A percentile compares a stretch with the other conserved stretches of the same genome.
These are phyloP conservation scores for Thereva nobilitata DNA, from an alignment of 2,888 invertebrate species.

Conservation along the genomic window DNA sequence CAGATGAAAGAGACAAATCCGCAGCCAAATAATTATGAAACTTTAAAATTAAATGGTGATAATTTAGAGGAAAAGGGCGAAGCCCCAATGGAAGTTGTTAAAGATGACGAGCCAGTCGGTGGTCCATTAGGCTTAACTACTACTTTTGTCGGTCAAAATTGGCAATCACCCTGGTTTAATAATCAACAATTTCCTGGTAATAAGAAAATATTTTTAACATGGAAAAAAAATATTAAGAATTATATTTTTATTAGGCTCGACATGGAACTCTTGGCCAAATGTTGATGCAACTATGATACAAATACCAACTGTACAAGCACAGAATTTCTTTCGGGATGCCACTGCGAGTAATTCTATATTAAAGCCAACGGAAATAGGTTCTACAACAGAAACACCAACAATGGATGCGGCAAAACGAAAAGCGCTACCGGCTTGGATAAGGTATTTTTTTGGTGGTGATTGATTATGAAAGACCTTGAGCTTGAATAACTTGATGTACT, in stretches of 20 bases:
- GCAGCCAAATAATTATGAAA: slow-evolving; percentile 54
- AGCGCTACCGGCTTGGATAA: slow-evolving; percentile 95
- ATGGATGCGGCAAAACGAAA: slow-evolving; percentile 85
- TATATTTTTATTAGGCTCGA: slow-evolving; percentile 22
- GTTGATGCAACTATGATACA: slow-evolving; percentile 4
- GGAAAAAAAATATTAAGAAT: background rate
- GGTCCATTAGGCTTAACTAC: background rate
- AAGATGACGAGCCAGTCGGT: slow-evolving; percentile 61
- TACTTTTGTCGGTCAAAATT: background rate
- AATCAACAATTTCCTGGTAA: slow-evolving; percentile 6
- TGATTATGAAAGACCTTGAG: too few relatives aligned
- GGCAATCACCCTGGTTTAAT: slow-evolving; percentile 22
- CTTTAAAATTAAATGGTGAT: slow-evolving; percentile 20
- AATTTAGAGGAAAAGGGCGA: slow-evolving; percentile 75
- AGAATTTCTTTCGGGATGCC: slow-evolving; percentile 15
- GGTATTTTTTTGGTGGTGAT: slow-evolving; percentile 68
- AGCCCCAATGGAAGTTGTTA: slow-evolving; percentile 86
- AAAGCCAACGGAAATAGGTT: background rate
- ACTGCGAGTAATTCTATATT: slow-evolving; percentile 1
- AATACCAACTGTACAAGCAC: slow-evolving; percentile 9
- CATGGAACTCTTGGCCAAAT: slow-evolving; percentile 40
- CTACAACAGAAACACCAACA: slow-evolving; percentile 49
- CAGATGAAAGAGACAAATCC: slow-evolving; percentile 82
- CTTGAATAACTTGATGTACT: too few relatives aligned
- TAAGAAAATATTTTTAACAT: too few relatives aligned